Conservation (phyloP, 2,797 vertebrate species). For the Oryzias sinensis region DNA sequence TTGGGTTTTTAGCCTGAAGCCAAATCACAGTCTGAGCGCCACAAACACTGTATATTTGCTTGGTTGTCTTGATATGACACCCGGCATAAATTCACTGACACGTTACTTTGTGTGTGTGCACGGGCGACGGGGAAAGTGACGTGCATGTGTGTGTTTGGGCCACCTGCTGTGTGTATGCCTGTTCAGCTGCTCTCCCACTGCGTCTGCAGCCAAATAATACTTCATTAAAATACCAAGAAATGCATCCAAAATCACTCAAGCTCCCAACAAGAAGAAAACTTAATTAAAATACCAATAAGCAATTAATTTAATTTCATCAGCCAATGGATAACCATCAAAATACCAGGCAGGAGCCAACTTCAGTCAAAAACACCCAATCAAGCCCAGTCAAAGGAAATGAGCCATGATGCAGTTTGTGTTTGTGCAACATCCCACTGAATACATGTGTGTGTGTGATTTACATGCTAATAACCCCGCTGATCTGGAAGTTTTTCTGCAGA, state of each 20-base stretch:
- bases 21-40: background rate
- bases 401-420: constrained; percentile 47
- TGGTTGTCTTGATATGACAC: constrained; percentile 5
- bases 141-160: constrained; percentile 17
- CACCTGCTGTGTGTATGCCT: constrained; percentile 74
- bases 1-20: background rate
- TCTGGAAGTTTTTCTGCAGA: constrained; percentile 44
- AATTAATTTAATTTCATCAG: constrained; percentile 69
- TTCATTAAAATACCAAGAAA: constrained; percentile 73
- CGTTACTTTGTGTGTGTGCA: background rate
- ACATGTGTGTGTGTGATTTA: constrained; percentile 40
- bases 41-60: background rate
- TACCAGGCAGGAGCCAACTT: constrained; percentile 58
- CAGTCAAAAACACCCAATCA: constrained; percentile 46
- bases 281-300: constrained; percentile 75
- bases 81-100: background rate
- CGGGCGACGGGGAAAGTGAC: background rate
- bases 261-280: constrained; percentile 60
- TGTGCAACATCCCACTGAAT: constrained; percentile 50
- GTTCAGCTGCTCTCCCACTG: constrained; percentile 68
- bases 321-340: constrained; percentile 66
- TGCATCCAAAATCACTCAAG: constrained; percentile 66
- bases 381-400: constrained; percentile 31
- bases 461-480: constrained; percentile 55
- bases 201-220: constrained; percentile 68